These are phyloP conservation scores for Raja brachyura DNA, from an alignment of 2,113 vertebrate species.

Conservation along the genomic window DNA sequence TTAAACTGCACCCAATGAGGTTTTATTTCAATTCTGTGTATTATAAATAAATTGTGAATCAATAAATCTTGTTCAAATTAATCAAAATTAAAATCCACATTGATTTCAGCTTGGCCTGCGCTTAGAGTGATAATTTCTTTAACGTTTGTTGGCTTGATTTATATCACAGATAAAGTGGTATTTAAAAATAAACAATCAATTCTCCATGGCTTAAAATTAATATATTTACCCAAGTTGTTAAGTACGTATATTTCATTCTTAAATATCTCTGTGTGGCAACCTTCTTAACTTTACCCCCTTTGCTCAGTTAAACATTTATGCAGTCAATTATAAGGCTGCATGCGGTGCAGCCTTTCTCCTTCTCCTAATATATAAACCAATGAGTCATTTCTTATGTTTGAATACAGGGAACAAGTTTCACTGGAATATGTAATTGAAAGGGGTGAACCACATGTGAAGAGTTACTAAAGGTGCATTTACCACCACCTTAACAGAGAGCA, in stretches of 20 bases:
- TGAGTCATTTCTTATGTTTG: neutral
- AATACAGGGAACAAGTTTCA: neutral
- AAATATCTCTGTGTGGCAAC: neutral
- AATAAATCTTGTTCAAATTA: neutral
- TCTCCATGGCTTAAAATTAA: neutral
- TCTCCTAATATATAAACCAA: neutral
- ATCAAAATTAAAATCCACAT: neutral
- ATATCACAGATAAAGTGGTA: neutral
- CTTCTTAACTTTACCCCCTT: neutral
- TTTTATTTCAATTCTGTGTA: neutral
- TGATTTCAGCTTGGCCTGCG: neutral
- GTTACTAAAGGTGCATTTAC: neutral
- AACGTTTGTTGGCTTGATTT: neutral
- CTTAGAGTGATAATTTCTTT: neutral
- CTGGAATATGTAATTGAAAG: no score
- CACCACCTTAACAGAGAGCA: neutral
- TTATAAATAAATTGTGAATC: neutral
- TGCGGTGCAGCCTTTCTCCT: neutral
- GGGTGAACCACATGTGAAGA: neutral
- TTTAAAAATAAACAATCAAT: neutral
- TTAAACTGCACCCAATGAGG: neutral
- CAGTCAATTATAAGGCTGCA: no score
- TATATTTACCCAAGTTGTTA: neutral
- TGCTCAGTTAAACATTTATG: neutral
- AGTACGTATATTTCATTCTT: neutral